phyloP scores from a whole-genome alignment of 2,888 invertebrate species.

The Arrhopalites spinosus region DNA sequence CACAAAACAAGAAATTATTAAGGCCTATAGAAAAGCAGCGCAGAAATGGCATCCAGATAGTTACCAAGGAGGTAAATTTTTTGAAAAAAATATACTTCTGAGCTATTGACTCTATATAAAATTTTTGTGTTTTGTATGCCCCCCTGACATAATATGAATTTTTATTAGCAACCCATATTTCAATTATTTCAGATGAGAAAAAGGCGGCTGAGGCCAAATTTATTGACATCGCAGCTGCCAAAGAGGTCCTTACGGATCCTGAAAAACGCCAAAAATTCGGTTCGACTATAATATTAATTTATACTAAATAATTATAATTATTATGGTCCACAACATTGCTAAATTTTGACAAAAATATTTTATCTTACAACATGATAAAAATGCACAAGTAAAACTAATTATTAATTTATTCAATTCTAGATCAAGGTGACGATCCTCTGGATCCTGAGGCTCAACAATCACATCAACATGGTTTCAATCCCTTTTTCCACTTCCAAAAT shows the following conservation, averaged over 20 bases:
- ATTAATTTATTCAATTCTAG: conserved; percentile 59
- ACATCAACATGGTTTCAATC: conserved; percentile 69
- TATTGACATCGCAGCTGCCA: conserved; percentile 97
- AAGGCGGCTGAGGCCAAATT: conserved; percentile 95
- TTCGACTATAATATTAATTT: not conserved
- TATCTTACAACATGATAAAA: no score
- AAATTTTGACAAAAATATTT: no score
- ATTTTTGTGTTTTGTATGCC: no score
- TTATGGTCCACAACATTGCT: no score
- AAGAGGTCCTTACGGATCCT: conserved; percentile 81
- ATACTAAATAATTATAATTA: no score
- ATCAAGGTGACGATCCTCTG: conserved; percentile 93
- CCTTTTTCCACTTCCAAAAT: conserved; percentile 69
- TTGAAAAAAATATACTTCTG: no score
- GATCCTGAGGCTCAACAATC: conserved; percentile 82
- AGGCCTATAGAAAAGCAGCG: conserved; percentile 94
- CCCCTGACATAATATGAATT: no score
- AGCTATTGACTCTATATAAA: no score
- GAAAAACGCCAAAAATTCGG: conserved; percentile 88
- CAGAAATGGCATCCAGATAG: conserved; percentile 99
- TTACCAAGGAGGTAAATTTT: no score
- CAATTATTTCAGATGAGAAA: conserved; percentile 76
- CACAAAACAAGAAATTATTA: conserved; percentile 87
- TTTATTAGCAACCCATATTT: no score
- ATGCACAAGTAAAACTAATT: not conserved